Base-by-base conservation (phyloP, 2,888 invertebrate genomes). In the Germaria angustata region DNA sequence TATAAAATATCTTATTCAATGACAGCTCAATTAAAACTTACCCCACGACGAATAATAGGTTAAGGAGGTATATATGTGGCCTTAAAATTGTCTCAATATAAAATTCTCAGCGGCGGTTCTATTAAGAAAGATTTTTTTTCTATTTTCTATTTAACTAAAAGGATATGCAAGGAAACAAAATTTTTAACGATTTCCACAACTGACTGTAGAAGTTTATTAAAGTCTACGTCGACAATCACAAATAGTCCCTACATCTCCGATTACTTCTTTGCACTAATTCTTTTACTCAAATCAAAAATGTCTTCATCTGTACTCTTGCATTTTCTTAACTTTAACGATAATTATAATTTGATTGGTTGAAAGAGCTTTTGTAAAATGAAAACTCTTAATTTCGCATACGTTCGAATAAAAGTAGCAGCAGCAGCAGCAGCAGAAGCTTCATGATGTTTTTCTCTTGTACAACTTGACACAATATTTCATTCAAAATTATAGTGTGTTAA, bases 381-480 rank as follows among this genome's bases (percentile, higher is more conserved):
- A 61, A 34, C 32, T 61, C n/a, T 53, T 20, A 22, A 57, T 24
- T 41, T 55, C 44, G 51, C 51, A 24, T 69, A 17, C 51, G 20
- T n/a, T 17, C 24, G 17, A 53, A 32, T 32, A 68, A 75, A 53
- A 46, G 68, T 53, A 20, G 61, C 49, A 65, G 46, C 3, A 57
- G n/a, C 46, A 72, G 57, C 55, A 68, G 46, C 3, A 57, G n/a
- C 46, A 72, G 57, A 49, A 68, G 51, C 63, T 49, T 75, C 81
- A 57, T 80, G 69, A 76, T 80, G 77, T 76, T 71, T 34, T 55
- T 75, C 36, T 75, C 32, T 66, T 75, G 65, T 75, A 44, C 46
- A n/a, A 73, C 61, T 69, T 85, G 86, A 86, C 87, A 85, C 85
- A 87, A 86, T 86, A 87, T 86, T 85, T 87, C 85, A 86, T 83